A percentile compares a stretch with the other conserved stretches of the same genome.
Conservation (phyloP, 1,140 invertebrate genomes). For the Zaprionus gabonicus region DNA sequence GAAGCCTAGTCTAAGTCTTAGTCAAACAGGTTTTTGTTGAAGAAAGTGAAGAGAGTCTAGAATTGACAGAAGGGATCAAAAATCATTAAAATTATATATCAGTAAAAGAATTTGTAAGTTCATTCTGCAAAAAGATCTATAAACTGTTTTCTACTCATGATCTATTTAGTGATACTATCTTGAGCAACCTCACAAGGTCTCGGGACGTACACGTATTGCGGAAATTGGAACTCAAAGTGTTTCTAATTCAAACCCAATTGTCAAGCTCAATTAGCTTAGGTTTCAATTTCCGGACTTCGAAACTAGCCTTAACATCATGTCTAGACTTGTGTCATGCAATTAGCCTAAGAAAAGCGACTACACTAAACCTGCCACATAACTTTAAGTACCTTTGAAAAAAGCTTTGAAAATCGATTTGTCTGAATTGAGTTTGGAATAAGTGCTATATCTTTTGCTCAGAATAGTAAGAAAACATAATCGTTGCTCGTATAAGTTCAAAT, state of each 20-base stretch:
- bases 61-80: too few relatives aligned
- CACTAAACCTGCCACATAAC: background rate
- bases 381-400: background rate
- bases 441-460: background rate
- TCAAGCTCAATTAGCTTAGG: background rate
- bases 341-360: background rate
- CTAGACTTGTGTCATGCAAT: slow-evolving; percentile 4
- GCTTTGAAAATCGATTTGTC: background rate
- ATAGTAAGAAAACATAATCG: background rate
- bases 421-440: background rate
- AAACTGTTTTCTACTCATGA: background rate
- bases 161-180: background rate
- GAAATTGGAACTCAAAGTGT: background rate
- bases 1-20: too few relatives aligned
- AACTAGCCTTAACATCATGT: background rate
- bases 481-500: too few relatives aligned
- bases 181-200: background rate
- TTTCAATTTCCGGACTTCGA: background rate
- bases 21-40: background rate
- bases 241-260: background rate
- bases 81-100: too few relatives aligned
- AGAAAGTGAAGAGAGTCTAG: background rate
- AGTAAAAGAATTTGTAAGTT: too few relatives aligned
- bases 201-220: background rate
- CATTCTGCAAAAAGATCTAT: too few relatives aligned